These are phyloP conservation scores for Mohoua ochrocephala DNA, from an alignment of 2,113 vertebrate species.

Conservation along the genomic window DNA sequence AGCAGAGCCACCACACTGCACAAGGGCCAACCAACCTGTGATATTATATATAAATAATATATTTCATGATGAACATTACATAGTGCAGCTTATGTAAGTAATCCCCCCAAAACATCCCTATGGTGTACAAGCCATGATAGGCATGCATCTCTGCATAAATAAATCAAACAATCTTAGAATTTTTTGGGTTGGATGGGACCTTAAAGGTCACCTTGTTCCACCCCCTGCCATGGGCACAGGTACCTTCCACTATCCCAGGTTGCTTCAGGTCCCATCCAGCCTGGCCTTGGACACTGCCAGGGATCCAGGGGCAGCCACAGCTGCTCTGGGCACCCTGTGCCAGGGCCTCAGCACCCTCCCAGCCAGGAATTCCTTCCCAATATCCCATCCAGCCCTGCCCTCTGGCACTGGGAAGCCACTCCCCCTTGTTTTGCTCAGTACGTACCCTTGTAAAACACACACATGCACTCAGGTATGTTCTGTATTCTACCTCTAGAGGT, in stretches of 20 bases:
- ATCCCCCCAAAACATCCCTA: not conserved
- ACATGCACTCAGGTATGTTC: too few relatives aligned
- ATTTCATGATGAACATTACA: not conserved
- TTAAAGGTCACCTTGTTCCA: not conserved
- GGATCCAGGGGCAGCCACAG: not conserved
- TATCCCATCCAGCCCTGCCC: rapidly evolving
- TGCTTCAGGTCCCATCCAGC: not conserved
- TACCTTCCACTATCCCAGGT: not conserved
- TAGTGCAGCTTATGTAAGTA: rapidly evolving
- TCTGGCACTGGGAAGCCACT: not conserved
- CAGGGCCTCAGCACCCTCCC: rapidly evolving
- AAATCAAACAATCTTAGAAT: not conserved
- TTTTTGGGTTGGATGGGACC: not conserved
- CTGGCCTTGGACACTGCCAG: not conserved
- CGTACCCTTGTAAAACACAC: not conserved
- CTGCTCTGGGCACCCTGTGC: not conserved
- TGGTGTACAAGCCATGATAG: not conserved
- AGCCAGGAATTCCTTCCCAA: not conserved
- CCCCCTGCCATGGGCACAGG: too few relatives aligned
- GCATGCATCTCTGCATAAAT: too few relatives aligned
- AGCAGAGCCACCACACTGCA: not conserved
- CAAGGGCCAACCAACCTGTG: not conserved
- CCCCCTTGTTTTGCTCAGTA: not conserved
- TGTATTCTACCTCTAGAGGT: not conserved
- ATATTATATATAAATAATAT: too few relatives aligned